These are phyloP conservation scores for Penelope pileata DNA, from an alignment of 2,113 vertebrate genomes.

Conservation along the genomic window DNA sequence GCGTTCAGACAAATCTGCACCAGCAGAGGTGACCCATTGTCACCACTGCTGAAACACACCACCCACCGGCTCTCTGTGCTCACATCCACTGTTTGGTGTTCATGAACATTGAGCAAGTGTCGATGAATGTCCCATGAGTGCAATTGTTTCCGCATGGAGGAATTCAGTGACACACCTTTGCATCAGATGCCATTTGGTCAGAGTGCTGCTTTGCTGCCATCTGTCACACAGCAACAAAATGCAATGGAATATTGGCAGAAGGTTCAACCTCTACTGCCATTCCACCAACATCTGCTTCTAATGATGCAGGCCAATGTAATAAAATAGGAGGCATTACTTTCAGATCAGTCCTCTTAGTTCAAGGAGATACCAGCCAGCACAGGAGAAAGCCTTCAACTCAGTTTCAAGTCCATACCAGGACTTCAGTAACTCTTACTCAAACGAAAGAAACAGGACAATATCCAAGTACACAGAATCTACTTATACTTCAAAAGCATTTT, in stretches of 20 bases:
- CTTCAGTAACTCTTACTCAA: not conserved
- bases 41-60: not conserved
- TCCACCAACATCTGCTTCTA: not conserved
- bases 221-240: not conserved
- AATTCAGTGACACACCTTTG: not conserved
- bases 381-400: not conserved
- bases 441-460: not conserved
- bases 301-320: not conserved
- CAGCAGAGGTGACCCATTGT: not conserved
- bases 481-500: not conserved
- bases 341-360: not conserved
- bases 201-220: not conserved
- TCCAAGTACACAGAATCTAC: not conserved
- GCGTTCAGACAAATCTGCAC: not conserved
- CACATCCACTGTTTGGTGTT: not conserved
- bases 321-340: not conserved
- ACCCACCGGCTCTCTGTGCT: not conserved
- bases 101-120: not conserved
- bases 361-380: not conserved
- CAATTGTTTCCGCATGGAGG: not conserved
- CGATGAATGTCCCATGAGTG: not conserved
- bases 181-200: not conserved
- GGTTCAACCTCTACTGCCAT: not conserved
- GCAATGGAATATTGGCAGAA: not conserved
- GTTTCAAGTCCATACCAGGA: not conserved